Base-by-base conservation (phyloP, 2,888 invertebrate genomes). In the Anaspis maculata region DNA sequence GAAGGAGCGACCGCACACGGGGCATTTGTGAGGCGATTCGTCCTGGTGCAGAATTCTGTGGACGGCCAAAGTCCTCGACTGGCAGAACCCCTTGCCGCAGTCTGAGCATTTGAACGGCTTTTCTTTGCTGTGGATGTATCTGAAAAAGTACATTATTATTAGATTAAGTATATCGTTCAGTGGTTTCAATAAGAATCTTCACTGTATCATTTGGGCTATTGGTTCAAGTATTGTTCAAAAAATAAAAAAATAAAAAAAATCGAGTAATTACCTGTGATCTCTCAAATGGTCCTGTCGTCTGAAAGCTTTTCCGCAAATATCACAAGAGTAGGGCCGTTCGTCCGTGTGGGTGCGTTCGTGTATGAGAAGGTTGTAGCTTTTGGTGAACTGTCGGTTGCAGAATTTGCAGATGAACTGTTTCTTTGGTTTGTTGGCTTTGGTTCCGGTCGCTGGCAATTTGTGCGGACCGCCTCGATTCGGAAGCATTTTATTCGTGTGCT, bases 31-130 rank as follows among this genome's bases (percentile, higher is more conserved):
- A 0, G 91, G 89, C 3, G 89, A 88, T 64, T 92, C 90, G 66
- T 92, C 90, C 77, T 88, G 76, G 61, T 94, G 94, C 15, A 92
- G 77, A 45, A 92, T 89, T 65, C 87, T 88, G 70, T 97, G 97
- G 2, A 95, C 95, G 1, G 95, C 92, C 47, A 97, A 70, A 0
- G 97, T 97, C 30, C 97, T 74, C 13, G 91, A 89, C 62, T 97
- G 97, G 63, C 97, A 98, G 68, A 98, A 97, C 3, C 97, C 97
- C 68, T 97, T 97, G 25, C 94, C 94, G 64, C 97, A 97, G 53
- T 94, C 88, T 3, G 76, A 78, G 66, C 97, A 98, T 61, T 94
- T 96, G 70, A 96, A 97, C 0, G 97, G 97, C 64, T 97, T 97
- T 67, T 96, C 94, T 62, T 96, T 96, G 46, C 91, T 91, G 69